These are phyloP conservation scores for Zaprionus africanus DNA, from an alignment of 1,140 invertebrate species.

Conservation along the genomic window DNA sequence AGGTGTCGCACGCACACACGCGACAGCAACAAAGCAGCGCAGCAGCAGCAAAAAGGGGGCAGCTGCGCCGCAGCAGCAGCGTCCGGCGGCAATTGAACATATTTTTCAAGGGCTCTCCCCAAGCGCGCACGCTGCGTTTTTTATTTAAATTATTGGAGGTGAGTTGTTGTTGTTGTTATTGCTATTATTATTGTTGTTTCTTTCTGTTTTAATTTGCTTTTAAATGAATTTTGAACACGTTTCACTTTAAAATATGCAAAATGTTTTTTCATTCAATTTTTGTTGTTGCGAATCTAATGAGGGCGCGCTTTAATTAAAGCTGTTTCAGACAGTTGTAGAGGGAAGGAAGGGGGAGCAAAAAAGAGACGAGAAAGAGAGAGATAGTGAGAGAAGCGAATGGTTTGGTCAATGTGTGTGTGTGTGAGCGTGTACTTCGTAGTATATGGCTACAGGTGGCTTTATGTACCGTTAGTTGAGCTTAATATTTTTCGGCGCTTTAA, in stretches of 20 bases:
- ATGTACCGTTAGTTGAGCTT: constrained; percentile 38
- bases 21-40: constrained; percentile 22
- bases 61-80: constrained; percentile 9
- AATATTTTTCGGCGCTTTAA: constrained; percentile 23
- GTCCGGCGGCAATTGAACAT: constrained; percentile 29
- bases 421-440: constrained; percentile 8
- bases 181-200: not conserved
- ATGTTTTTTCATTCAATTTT: constrained; percentile 8
- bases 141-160: constrained; percentile 55
- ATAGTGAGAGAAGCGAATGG: constrained; percentile 14
- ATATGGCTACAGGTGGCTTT: constrained; percentile 35
- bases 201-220: constrained; percentile 38
- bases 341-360: not conserved
- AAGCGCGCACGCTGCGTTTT: constrained; percentile 36
- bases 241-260: constrained; percentile 42
- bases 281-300: constrained; percentile 32
- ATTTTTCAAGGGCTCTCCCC: constrained; percentile 50
- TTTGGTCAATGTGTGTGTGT: not conserved
- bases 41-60: constrained; percentile 11
- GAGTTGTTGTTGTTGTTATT: constrained; percentile 23
- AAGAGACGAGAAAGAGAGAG: not conserved
- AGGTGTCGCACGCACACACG: constrained; percentile 39
- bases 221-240: constrained; percentile 47
- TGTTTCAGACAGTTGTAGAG: constrained; percentile 11
- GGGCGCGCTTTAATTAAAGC: constrained; percentile 46